These are phyloP conservation scores for Netelia inedita DNA, from an alignment of 2,888 invertebrate genomes.

Conservation along the genomic window DNA sequence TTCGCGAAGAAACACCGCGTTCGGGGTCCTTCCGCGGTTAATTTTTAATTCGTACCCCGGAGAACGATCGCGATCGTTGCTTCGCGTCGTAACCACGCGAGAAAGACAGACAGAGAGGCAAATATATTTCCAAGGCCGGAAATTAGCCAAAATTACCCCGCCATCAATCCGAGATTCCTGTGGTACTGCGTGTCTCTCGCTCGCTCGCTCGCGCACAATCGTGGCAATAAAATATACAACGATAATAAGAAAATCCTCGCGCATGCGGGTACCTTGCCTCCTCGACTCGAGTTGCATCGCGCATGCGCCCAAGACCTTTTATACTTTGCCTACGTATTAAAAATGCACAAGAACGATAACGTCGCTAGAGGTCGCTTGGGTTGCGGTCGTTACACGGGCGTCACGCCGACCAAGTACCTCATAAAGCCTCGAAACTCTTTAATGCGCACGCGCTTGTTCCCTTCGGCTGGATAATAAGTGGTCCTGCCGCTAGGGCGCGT, in stretches of 20 bases:
- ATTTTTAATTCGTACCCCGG: conserved; percentile 31
- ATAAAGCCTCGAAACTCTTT: too few species aligned
- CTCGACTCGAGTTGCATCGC: background rate
- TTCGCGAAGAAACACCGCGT: conserved; percentile 26
- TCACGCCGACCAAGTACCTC: conserved; percentile 14
- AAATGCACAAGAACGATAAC: conserved; percentile 20
- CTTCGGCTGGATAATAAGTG: too few species aligned
- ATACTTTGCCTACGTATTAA: background rate
- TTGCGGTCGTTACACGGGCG: conserved; percentile 14
- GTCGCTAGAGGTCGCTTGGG: conserved; percentile 26
- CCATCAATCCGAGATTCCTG: conserved; percentile 8
- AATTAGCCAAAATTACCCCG: conserved; percentile 60
- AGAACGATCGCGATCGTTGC: conserved; percentile 19
- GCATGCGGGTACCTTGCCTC: background rate
- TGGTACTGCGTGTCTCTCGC: background rate
- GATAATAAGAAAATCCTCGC: conserved; percentile 27
- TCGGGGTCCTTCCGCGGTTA: conserved; percentile 36
- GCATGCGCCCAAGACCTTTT: background rate
- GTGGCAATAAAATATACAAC: conserved; percentile 18
- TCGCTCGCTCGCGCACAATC: background rate
- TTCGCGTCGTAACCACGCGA: conserved; percentile 15
- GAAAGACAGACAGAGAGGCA: background rate
- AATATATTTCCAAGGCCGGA: conserved; percentile 58
- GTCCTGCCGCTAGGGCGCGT: too few species aligned
- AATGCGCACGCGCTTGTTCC: too few species aligned